Evolutionary conservation across 2,888 invertebrate genomes (phyloP), one percentile per base, ranked within the genome.

Genomic region (Lottia gigantea): DNA sequence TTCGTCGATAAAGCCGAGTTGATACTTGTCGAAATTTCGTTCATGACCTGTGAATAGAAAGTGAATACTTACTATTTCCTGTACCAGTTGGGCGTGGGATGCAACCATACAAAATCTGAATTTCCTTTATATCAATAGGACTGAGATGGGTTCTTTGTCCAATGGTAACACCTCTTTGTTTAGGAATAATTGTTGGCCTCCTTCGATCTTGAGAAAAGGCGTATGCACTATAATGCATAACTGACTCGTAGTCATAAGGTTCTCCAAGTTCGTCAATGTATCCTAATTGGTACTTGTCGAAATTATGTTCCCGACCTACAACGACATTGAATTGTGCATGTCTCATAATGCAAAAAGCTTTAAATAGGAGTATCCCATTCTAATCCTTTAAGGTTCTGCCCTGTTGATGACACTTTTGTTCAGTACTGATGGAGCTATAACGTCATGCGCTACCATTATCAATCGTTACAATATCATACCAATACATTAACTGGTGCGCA

Each of bases 191-290:
- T 1, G 91, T 91, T 26, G 89, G 86, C 77, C 87, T 85, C 16
- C 88, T 88, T 62, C 80, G 74, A 78, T 91, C 90, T 23, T 86
- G 86, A 64, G 90, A 89, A 79, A 91, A 91, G 16, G 90, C 90
- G 76, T 89, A 84, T 15, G 88, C 87, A 74, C 89, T 88, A 81
- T 94, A 94, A 85, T 94, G 94, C 94, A 94, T 94, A 31, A 94
- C 92, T n/a, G 93, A 93, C 77, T 92, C 92, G 84, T 92, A 94
- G 85, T 94, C 94, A 82, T 94, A 94, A 74, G 93, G 93, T 55
- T 75, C 72, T 46, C 78, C 78, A 26, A 80, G 73, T 47, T 74
- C 71, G 61, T 83, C 81, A 46, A 82, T 77, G 46, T 73, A 73
- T 11, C 73, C 70, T 12, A 64, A 31, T 11, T 71, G 66, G 69